Conservation (phyloP, 1,140 invertebrate species). For the Apis cerana region DNA sequence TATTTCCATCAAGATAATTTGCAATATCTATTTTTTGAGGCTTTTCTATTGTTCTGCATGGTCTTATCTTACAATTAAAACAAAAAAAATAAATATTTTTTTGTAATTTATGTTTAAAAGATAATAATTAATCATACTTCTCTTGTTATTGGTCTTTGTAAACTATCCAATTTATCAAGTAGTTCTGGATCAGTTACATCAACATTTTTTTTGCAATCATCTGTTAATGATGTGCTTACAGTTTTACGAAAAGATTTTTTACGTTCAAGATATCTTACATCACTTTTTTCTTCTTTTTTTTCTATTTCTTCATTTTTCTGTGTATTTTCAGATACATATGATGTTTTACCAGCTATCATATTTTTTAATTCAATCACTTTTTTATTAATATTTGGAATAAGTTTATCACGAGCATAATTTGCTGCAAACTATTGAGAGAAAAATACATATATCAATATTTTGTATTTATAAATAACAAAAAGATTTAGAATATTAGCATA, state of each 20-base stretch:
- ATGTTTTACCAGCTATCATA: constrained; percentile 83
- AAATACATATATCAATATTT: constrained; percentile 20
- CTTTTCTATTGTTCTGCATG: constrained; percentile 65
- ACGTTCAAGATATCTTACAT: constrained; percentile 76
- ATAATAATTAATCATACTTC: constrained; percentile 79
- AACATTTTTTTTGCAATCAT: constrained; percentile 82
- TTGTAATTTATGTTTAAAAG: not conserved
- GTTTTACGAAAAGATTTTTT: constrained; percentile 86
- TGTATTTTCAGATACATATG: constrained; percentile 66
- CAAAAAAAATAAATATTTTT: not conserved
- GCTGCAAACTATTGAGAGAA: constrained; percentile 88
- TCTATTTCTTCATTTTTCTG: constrained; percentile 77
- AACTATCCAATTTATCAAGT: constrained; percentile 84
- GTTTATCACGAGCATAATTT: constrained; percentile 92
- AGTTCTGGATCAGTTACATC: constrained; percentile 87
- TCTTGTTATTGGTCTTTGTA: constrained; percentile 84
- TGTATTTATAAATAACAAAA: not conserved
- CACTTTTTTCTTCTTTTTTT: constrained; percentile 74
- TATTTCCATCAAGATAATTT: constrained; percentile 86
- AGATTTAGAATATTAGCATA: constrained; percentile 11
- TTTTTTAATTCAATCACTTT: constrained; percentile 88
- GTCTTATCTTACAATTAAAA: constrained; percentile 68
- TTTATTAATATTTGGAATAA: constrained; percentile 89
- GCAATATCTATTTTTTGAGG: constrained; percentile 76
- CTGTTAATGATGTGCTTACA: constrained; percentile 82